phyloP scores from a whole-genome alignment of 2,888 invertebrate genomes.

The Unio pictorum region DNA sequence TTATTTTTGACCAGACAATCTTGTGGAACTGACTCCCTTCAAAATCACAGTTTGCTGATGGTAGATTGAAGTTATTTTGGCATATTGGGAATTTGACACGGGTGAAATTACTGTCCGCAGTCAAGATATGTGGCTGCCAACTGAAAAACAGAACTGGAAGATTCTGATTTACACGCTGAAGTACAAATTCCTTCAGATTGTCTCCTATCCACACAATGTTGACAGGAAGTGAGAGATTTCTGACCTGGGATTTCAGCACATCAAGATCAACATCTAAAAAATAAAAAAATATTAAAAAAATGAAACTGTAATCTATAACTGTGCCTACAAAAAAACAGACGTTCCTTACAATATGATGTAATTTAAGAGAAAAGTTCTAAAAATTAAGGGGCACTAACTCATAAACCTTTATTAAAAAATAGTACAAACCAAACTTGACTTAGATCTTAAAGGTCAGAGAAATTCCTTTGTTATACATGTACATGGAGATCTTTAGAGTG shows the following conservation, averaged over 20 bases:
- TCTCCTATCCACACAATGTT: constrained; percentile 82
- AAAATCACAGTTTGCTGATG: constrained; percentile 77
- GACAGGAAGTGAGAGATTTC: constrained; percentile 76
- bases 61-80: constrained; percentile 39
- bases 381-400: no score
- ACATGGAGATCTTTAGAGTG: no score
- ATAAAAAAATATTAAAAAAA: background rate
- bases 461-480: no score
- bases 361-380: background rate
- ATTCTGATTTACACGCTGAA: constrained; percentile 58
- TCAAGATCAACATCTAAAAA: constrained; percentile 60
- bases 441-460: no score
- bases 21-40: constrained; percentile 81
- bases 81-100: constrained; percentile 80
- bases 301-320: background rate
- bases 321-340: background rate
- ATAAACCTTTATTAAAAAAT: no score
- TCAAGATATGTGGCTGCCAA: constrained; percentile 78
- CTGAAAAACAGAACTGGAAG: constrained; percentile 77
- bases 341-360: background rate
- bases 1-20: constrained; percentile 77
- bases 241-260: constrained; percentile 74
- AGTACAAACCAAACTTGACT: no score
- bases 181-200: constrained; percentile 73
- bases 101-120: constrained; percentile 73